Evolutionary conservation across 2,888 invertebrate genomes (phyloP).

Genomic region (Meiosimyza platycephala): DNA sequence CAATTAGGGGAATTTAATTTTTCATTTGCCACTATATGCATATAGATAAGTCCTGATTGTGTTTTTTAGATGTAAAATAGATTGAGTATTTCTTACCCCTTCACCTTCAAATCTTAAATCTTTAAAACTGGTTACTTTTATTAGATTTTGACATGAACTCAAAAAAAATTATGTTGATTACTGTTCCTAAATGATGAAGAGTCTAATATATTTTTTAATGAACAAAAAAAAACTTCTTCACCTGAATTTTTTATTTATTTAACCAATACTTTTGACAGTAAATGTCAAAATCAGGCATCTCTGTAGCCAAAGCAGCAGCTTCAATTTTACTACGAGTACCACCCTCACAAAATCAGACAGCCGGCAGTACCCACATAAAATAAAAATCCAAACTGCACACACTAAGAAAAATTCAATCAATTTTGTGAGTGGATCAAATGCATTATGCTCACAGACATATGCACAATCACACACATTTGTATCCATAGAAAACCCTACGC

Average conservation of each 20-base stretch:
- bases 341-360: too few relatives aligned
- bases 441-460: constrained; percentile 1
- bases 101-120: too few relatives aligned
- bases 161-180: not conserved
- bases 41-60: too few relatives aligned
- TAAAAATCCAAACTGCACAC: constrained; percentile 13
- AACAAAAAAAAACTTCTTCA: not conserved
- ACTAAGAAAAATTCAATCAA: constrained; percentile 18
- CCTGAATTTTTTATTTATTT: not conserved
- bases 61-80: too few relatives aligned
- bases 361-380: not conserved
- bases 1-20: too few relatives aligned
- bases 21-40: too few relatives aligned
- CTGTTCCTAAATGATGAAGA: not conserved
- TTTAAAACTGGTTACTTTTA: too few relatives aligned
- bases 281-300: constrained; percentile 8
- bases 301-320: not conserved
- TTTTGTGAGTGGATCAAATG: constrained; percentile 24
- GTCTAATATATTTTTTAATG: too few relatives aligned
- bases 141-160: not conserved
- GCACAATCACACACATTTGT: not conserved
- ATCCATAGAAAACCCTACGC: too few relatives aligned
- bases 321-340: too few relatives aligned
- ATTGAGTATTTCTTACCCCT: too few relatives aligned
- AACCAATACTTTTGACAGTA: constrained; percentile 9